Evolutionary conservation across 2,113 vertebrate species (phyloP).

Genomic region (Erpornis zantholeuca): DNA sequence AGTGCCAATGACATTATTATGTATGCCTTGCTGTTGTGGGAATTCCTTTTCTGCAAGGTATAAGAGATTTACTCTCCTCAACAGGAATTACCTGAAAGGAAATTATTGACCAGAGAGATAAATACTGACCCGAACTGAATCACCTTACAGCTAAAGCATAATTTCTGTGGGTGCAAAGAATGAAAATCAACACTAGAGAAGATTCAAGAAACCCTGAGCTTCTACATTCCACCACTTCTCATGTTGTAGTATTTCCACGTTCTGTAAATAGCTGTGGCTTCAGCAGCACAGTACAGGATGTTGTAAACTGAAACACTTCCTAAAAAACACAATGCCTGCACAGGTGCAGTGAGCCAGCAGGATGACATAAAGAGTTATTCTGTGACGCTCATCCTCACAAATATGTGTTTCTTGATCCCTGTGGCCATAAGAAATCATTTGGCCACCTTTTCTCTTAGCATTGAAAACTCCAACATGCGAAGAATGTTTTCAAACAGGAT

Average conservation of each 20-base stretch:
- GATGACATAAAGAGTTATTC: not conserved
- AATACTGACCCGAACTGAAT: not conserved
- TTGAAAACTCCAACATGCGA: not conserved
- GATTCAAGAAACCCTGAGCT: not conserved
- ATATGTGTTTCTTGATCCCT: not conserved
- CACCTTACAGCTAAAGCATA: not conserved
- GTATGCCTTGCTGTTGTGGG: not conserved
- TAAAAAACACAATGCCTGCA: slow-evolving; percentile 48
- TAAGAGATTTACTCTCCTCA: not conserved
- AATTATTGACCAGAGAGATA: not conserved
- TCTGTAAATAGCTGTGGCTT: slow-evolving; percentile 39
- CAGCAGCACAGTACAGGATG: slow-evolving; percentile 27
- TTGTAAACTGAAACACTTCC: slow-evolving; percentile 48
- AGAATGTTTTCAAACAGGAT: slow-evolving; percentile 55
- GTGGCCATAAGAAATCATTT: not conserved
- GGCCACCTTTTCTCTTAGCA: not conserved
- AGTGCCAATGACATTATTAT: not conserved
- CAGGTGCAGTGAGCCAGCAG: slow-evolving; percentile 46
- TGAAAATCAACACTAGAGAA: not conserved
- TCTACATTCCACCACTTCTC: not conserved
- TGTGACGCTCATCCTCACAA: slow-evolving; percentile 43
- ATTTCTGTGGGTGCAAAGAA: not conserved
- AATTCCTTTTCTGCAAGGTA: not conserved
- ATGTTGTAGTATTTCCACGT: not conserved
- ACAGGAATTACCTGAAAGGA: not conserved